A percentile compares a stretch with the other conserved stretches of the same genome.
These are phyloP conservation scores for Podarcis cretensis DNA, from an alignment of 2,113 vertebrate genomes.

Conservation along the genomic window DNA sequence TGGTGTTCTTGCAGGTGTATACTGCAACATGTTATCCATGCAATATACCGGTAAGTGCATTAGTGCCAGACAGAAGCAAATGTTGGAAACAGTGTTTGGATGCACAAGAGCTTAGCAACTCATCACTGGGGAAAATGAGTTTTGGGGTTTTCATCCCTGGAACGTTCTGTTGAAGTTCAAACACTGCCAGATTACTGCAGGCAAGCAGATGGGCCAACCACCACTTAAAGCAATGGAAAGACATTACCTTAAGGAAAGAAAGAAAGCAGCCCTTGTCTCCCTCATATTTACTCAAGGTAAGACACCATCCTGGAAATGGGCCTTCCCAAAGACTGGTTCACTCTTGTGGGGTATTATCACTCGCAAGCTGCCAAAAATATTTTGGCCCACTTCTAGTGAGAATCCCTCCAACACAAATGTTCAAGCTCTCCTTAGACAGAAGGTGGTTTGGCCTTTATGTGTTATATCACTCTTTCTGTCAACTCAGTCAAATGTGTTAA, in stretches of 20 bases:
- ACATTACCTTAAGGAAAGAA: too few species aligned
- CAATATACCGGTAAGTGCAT: too few species aligned
- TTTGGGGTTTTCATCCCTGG: background rate
- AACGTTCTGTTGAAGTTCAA: background rate
- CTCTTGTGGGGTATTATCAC: too few species aligned
- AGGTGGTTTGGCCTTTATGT: background rate
- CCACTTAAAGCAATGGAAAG: background rate
- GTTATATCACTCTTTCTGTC: too few species aligned
- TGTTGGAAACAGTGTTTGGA: background rate
- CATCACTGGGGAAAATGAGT: background rate
- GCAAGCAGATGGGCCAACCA: background rate
- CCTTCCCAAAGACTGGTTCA: too few species aligned
- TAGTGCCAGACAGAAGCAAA: background rate
- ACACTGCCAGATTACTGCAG: background rate
- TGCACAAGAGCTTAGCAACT: background rate
- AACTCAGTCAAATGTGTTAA: conserved; percentile 33
- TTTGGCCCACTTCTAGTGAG: background rate
- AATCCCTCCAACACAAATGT: background rate
- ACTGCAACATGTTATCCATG: too few species aligned
- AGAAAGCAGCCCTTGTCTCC: too few species aligned
- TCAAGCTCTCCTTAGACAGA: background rate
- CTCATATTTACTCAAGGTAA: too few species aligned
- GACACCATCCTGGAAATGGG: too few species aligned
- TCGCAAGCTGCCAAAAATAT: background rate
- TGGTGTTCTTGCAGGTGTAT: too few species aligned